Percentiles rank a stretch among this genome's conserved stretches.
Evolutionary conservation across 2,113 vertebrate genomes (phyloP).

Genomic region (Saccopteryx leptura): DNA sequence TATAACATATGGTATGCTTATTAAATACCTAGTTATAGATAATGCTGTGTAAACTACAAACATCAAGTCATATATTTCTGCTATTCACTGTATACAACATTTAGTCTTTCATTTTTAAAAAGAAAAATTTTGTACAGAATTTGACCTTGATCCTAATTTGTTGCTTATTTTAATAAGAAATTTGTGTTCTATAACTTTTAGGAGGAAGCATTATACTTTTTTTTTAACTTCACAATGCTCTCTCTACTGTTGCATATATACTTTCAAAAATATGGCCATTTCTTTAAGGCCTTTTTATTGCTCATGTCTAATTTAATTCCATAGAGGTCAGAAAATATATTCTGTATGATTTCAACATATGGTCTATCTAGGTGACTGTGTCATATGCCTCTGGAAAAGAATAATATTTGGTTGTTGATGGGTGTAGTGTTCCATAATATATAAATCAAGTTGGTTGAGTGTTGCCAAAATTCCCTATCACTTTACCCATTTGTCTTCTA

Average conservation of each 20-base stretch:
- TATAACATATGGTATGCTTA: not conserved
- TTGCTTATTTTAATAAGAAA: constrained; percentile 47
- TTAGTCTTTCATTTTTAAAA: constrained; percentile 35
- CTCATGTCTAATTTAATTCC: constrained; percentile 25
- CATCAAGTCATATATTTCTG: constrained; percentile 27
- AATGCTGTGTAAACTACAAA: constrained; percentile 12
- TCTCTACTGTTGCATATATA: constrained; percentile 48
- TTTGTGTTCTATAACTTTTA: not conserved
- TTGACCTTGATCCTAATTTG: constrained; percentile 54
- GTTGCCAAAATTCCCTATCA: not conserved
- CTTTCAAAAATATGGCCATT: constrained; percentile 23
- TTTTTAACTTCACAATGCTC: not conserved
- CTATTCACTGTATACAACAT: not conserved
- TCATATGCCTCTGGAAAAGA: constrained; percentile 20
- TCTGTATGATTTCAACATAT: constrained; percentile 14
- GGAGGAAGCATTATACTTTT: not conserved
- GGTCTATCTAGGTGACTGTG: not conserved
- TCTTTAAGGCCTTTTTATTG: constrained; percentile 31
- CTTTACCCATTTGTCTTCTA: not conserved
- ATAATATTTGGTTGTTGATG: not conserved
- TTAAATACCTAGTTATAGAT: not conserved
- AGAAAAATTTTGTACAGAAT: constrained; percentile 4
- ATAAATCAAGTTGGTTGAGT: constrained; percentile 40
- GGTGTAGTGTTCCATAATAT: not conserved
- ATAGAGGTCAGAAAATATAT: not conserved